A percentile compares a stretch with the other conserved stretches of the same genome.
Conservation (phyloP, 2,113 vertebrate genomes). For the Clarias macrocephalus region DNA sequence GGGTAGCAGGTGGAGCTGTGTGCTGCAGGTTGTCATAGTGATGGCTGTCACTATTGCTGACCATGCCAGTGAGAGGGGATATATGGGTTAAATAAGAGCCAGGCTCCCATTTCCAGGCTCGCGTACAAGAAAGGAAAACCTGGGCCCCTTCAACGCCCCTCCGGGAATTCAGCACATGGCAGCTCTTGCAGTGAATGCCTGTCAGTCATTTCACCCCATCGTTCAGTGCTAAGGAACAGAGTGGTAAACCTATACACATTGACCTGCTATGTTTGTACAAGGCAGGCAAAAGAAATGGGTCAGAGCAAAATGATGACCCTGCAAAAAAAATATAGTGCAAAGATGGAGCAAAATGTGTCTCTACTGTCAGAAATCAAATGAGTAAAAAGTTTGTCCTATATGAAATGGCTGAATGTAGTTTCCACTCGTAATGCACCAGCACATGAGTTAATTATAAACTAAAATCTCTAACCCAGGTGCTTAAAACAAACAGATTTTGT, state of each 20-base stretch:
- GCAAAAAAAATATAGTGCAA: conserved; percentile 21
- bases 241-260: conserved; percentile 17
- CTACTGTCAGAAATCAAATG: conserved; percentile 3
- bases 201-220: conserved; percentile 46
- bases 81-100: conserved; percentile 49
- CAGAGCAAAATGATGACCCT: not conserved
- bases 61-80: conserved; percentile 32
- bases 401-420: not conserved
- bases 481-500: not conserved
- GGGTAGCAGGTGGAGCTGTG: conserved; percentile 59
- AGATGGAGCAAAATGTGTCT: not conserved
- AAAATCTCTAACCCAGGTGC: not conserved
- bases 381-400: not conserved
- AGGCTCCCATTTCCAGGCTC: conserved; percentile 63
- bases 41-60: conserved; percentile 57
- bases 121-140: conserved; percentile 54
- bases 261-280: conserved; percentile 22
- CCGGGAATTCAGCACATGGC: conserved; percentile 62
- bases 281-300: conserved; percentile 18
- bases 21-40: not conserved
- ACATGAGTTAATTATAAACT: not conserved
- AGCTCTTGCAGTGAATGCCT: conserved; percentile 58
- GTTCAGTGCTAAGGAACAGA: conserved; percentile 6
- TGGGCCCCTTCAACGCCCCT: conserved; percentile 56
- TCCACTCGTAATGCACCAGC: not conserved